A percentile compares a stretch with the other conserved stretches of the same genome.
Conservation (phyloP, 2,888 invertebrate species). For the Agrotis puta region DNA sequence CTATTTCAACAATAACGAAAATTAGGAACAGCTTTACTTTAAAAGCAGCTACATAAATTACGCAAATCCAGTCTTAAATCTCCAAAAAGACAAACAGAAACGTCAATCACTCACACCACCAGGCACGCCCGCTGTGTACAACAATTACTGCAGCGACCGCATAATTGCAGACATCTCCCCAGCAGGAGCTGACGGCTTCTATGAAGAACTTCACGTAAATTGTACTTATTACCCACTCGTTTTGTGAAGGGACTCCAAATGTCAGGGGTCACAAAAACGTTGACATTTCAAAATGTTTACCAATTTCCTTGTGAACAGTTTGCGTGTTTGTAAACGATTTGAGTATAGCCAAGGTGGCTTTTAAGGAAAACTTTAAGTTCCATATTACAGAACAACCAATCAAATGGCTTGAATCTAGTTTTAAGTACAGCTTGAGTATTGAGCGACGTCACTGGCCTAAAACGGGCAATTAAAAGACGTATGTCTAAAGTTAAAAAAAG, state of each 20-base stretch:
- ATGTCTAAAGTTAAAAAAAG: background rate
- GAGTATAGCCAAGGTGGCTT: background rate
- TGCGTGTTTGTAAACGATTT: constrained; percentile 16
- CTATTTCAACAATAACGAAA: too few relatives aligned
- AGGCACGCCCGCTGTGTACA: background rate
- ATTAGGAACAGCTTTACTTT: too few relatives aligned
- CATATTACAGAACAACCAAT: too few relatives aligned
- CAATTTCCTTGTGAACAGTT: constrained; percentile 33
- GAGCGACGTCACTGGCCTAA: too few relatives aligned
- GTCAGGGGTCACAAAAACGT: constrained; percentile 41
- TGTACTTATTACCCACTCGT: constrained; percentile 45
- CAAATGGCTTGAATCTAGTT: too few relatives aligned
- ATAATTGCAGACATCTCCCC: constrained; percentile 40
- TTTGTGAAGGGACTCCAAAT: constrained; percentile 35
- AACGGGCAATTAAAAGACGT: too few relatives aligned
- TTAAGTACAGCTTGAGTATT: too few relatives aligned
- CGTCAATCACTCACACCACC: constrained; percentile 17
- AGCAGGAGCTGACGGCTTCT: background rate
- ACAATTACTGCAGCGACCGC: constrained; percentile 14
- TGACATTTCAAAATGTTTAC: constrained; percentile 45
- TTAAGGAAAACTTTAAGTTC: background rate
- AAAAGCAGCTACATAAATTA: too few relatives aligned
- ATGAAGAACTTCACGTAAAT: constrained; percentile 30
- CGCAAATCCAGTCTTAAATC: background rate
- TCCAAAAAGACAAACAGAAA: background rate